Evolutionary conservation across 2,113 vertebrate genomes (phyloP), one percentile per base, ranked within the genome.

Genomic region (Microtus pennsylvanicus): DNA sequence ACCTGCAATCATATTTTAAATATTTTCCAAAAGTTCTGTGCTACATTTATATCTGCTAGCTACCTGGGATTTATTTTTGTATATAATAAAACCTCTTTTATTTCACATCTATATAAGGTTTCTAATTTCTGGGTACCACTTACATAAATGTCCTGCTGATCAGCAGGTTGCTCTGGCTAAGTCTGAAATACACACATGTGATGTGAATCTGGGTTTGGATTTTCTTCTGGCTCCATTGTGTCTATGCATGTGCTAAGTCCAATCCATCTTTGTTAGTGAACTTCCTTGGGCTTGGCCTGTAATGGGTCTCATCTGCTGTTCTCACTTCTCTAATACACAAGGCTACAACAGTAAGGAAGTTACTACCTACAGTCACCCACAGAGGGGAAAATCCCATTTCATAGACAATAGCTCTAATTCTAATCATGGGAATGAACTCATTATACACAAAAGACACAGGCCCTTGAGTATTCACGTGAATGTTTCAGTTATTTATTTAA

Each of bases 401-500:
- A 80, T 4, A 21, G 17, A 9, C 77, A 52, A 3, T 35, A 12
- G 35, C 30, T 55, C 28, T 19, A 33, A 80, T 50, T 80, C 7
- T 50, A 55, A 35, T 55, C 21, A 35, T 33, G 50, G 28, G 47
- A 16, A 78, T 50, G 47, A 33, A 16, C 9, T 50, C 28, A 35
- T 72, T 72, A 72, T 8, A 21, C 35, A 72, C 69, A 72, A 72
- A 72, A 72, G 70, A n/a, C 70, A 72, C 35, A 38, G 70, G 17
- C 70, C 35, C 30, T 6, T 72, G 70, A 38, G 19, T n/a, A 3
- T 55, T 80, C 8, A 35, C 1, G 2, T 33, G 63, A 93, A 88
- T 87, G 33, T 76, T 90, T 80, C 70, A 75, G 35, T 85, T 92
- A 78, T 74, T 83, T 55, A 35, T 91, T 95, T 95, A 94, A 83